phyloP scores from a whole-genome alignment of 2,113 vertebrate species.

The Halcyon malimbica region DNA sequence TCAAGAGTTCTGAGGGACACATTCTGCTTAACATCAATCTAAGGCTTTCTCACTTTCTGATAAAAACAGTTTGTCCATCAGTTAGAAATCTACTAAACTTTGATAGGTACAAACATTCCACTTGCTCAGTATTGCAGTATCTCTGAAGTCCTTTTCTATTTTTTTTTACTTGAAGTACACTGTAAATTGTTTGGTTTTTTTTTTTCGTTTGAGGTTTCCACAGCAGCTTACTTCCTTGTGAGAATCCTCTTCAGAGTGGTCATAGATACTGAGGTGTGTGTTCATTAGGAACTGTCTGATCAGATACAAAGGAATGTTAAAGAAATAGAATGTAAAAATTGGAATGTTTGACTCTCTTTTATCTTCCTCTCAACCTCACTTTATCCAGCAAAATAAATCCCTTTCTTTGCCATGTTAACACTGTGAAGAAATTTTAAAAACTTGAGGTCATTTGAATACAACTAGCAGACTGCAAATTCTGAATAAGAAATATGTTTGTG shows the following conservation, averaged over 20 bases:
- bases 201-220: background rate
- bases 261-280: background rate
- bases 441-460: constrained; percentile 26
- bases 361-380: background rate
- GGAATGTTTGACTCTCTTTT: background rate
- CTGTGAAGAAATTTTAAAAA: constrained; percentile 11
- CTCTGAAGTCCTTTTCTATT: background rate
- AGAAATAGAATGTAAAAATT: background rate
- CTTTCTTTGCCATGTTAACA: constrained; percentile 18
- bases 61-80: background rate
- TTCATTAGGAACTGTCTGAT: background rate
- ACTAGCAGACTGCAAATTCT: constrained; percentile 51
- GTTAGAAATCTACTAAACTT: background rate
- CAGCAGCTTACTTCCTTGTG: background rate
- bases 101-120: background rate
- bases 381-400: constrained; percentile 41
- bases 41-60: background rate
- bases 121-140: background rate
- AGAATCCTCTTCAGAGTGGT: background rate
- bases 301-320: background rate
- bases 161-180: background rate
- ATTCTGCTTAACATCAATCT: background rate
- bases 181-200: background rate
- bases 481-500: constrained; percentile 30
- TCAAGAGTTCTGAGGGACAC: background rate